These are phyloP conservation scores for Lysandra coridon DNA, from an alignment of 2,888 invertebrate genomes.

Conservation along the genomic window DNA sequence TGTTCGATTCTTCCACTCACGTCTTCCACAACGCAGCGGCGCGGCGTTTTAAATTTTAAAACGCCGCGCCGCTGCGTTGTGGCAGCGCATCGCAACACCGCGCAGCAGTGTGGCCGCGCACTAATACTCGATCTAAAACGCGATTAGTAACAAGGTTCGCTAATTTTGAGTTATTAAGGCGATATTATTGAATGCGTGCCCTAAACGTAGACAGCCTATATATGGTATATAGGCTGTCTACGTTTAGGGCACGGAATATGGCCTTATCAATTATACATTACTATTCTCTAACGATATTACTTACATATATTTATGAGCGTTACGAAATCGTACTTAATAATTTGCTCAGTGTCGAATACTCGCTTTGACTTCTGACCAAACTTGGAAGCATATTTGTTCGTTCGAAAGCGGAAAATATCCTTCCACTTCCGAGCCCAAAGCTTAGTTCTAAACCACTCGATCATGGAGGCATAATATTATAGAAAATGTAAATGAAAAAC, in stretches of 20 bases:
- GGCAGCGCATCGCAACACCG: too few species aligned
- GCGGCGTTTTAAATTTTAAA: not conserved
- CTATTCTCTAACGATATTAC: slow-evolving; percentile 32
- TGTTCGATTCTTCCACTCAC: too few species aligned
- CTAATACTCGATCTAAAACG: not conserved
- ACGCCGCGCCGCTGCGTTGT: not conserved
- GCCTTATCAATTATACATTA: slow-evolving; percentile 28
- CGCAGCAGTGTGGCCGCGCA: not conserved
- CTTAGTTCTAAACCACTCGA: too few species aligned
- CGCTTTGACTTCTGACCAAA: not conserved
- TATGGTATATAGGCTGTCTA: not conserved
- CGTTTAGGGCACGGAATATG: not conserved
- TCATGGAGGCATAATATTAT: too few species aligned
- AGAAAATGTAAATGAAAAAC: too few species aligned
- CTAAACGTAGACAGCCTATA: slow-evolving; percentile 21
- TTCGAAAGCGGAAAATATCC: too few species aligned
- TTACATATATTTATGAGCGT: slow-evolving; percentile 27
- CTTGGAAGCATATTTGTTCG: too few species aligned
- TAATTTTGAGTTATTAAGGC: slow-evolving; percentile 26
- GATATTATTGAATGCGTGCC: slow-evolving; percentile 20
- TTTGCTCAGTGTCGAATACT: not conserved
- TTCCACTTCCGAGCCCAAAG: too few species aligned
- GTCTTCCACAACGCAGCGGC: not conserved
- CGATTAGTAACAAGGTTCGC: not conserved
- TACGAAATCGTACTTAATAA: not conserved